Evolutionary conservation across 2,888 invertebrate genomes (phyloP).

Genomic region (Drosophila conformis): DNA sequence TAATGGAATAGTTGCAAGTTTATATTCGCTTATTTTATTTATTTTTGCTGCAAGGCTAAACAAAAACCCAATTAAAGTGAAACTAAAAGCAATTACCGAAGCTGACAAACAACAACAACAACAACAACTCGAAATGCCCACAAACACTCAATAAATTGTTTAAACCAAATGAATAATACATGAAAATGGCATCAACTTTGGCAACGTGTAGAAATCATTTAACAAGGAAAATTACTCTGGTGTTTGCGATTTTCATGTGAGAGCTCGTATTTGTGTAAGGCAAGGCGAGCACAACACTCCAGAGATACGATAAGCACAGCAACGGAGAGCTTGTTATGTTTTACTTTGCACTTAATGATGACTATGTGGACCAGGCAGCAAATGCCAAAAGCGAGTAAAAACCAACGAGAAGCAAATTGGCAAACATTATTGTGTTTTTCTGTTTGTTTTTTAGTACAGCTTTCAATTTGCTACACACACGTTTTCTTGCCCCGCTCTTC

Average conservation of each 20-base stretch:
- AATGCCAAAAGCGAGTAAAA: neutral
- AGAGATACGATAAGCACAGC: neutral
- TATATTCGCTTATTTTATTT: neutral
- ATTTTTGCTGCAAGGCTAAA: neutral
- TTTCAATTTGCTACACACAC: constrained; percentile 18
- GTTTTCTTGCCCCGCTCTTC: neutral
- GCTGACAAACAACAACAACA: neutral
- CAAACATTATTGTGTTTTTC: neutral
- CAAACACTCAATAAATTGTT: neutral
- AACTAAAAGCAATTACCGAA: neutral
- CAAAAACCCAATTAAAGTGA: neutral
- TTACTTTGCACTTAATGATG: constrained; percentile 21
- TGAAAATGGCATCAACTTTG: constrained; percentile 38
- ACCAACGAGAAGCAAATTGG: neutral
- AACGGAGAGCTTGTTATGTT: neutral
- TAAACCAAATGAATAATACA: constrained; percentile 14
- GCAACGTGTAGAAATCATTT: constrained; percentile 3
- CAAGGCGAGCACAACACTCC: constrained; percentile 7
- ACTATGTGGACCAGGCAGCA: constrained; percentile 7
- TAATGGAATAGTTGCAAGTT: neutral
- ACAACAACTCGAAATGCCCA: neutral
- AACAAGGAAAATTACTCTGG: constrained; percentile 50
- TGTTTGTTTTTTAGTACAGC: neutral
- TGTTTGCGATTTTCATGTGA: constrained; percentile 7
- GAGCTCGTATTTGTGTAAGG: neutral